Evolutionary conservation across 2,888 invertebrate genomes (phyloP), one percentile per base, ranked within the genome.

Genomic region (Synanthedon vespiformis): DNA sequence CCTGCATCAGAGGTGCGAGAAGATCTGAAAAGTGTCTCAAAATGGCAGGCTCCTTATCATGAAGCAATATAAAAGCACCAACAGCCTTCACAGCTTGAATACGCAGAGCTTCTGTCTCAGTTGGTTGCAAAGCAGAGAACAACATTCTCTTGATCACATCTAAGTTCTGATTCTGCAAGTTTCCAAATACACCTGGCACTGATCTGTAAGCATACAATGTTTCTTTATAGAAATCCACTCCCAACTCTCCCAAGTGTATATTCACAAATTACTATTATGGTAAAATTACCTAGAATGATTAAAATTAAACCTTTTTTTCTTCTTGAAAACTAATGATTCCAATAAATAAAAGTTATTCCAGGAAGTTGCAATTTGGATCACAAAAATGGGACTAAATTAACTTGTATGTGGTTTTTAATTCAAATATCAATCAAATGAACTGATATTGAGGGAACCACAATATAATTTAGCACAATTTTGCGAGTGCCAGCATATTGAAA

Each of bases 141-240:
- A 98, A 80, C 98, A 98, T 98, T 78, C 96, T 95, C 74, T 98
- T 98, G 65, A 99, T 98, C 40, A 97, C 90, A 65, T 95, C 94
- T 60, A 99, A 79, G 79, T 98, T 97, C 72, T 95, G 94, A 58
- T 91, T 90, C 76, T 99, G 97, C 71, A 96, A 95, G 76, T 96
- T 96, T 44, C 99, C 99, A 89, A 99, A 99, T 52, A 99, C 94
- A 41, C 97, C 96, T 22, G 99, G 99, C 40, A 98, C 97, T 64
- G 95, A 92, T 60, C 95, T 95, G 77, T 58, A 75, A 58, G 41
- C 40, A 57, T 34, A 34, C 8, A 6, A 34, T 34, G 10, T 34
- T 34, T 34, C 1, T 34, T 34, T 34, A 27, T 27, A 27, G 8
- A 27, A 8, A 27, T 27, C 8, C 8, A 22, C 4, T 22, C 18